Conservation (phyloP, 2,797 vertebrate genomes). For the Pampus argenteus region DNA sequence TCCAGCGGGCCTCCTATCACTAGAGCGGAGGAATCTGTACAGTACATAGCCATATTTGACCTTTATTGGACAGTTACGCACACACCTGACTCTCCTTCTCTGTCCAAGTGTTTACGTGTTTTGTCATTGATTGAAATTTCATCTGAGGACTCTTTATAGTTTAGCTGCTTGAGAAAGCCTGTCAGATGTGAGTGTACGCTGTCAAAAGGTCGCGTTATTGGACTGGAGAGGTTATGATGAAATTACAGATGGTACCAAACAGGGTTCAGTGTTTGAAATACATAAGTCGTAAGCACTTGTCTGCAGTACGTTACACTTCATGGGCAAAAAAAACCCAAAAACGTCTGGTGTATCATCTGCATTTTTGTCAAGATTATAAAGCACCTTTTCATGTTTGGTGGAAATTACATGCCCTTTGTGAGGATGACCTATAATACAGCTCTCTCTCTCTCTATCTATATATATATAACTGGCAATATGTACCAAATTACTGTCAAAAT, state of each 20-base stretch:
- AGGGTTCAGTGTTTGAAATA: conserved; percentile 43
- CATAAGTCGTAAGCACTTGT: conserved; percentile 16
- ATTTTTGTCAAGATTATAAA: conserved; percentile 43
- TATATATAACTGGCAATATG: conserved; percentile 42
- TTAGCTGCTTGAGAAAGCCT: conserved; percentile 55
- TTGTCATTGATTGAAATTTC: conserved; percentile 68
- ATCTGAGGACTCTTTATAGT: conserved; percentile 57
- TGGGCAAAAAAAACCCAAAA: neutral
- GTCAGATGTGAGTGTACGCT: conserved; percentile 40
- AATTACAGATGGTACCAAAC: conserved; percentile 59
- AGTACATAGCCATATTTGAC: conserved; percentile 24
- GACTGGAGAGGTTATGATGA: conserved; percentile 64
- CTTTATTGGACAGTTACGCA: conserved; percentile 33
- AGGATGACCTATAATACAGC: conserved; percentile 46
- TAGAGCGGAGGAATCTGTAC: conserved; percentile 10
- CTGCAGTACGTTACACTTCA: neutral
- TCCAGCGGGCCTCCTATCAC: conserved; percentile 20
- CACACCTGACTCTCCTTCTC: conserved; percentile 11
- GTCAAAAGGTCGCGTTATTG: conserved; percentile 64
- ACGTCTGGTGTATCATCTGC: neutral
- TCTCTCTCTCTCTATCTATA: neutral
- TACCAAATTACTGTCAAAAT: conserved; percentile 52
- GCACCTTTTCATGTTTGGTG: conserved; percentile 34
- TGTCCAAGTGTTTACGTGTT: conserved; percentile 33
- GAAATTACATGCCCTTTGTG: conserved; percentile 45